Conservation (phyloP, 2,888 invertebrate genomes). For the Erynnis tages region DNA sequence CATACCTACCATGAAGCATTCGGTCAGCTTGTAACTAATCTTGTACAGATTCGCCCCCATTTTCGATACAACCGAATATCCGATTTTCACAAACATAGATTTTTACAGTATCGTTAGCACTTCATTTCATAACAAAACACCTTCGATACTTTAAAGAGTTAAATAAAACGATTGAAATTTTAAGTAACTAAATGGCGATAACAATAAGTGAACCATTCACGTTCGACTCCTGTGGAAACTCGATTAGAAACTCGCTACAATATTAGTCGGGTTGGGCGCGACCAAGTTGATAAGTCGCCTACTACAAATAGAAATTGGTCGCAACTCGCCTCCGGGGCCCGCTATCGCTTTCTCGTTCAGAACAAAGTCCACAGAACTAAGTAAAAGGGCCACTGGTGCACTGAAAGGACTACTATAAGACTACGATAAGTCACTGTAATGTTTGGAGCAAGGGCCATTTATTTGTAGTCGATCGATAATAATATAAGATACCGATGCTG, state of each 20-base stretch:
- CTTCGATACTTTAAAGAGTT: neutral
- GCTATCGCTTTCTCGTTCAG: conserved; percentile 2
- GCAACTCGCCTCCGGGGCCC: neutral
- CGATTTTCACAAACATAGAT: conserved; percentile 2
- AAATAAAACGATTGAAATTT: neutral
- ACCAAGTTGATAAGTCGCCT: conserved; percentile 6
- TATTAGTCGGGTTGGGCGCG: neutral
- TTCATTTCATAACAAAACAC: neutral
- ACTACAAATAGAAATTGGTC: conserved; percentile 14
- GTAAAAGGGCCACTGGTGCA: too few species aligned
- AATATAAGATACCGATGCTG: too few species aligned
- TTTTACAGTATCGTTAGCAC: too few species aligned
- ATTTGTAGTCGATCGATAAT: too few species aligned
- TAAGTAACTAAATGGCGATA: neutral
- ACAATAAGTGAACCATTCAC: neutral
- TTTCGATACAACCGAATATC: neutral
- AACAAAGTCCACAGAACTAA: conserved; percentile 6
- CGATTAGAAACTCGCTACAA: neutral
- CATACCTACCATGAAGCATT: conserved; percentile 6
- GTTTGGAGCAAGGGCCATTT: too few species aligned
- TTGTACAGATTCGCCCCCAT: conserved; percentile 7
- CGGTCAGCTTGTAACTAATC: conserved; percentile 3
- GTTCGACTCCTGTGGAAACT: neutral
- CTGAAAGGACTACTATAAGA: too few species aligned
- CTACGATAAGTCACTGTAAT: too few species aligned